Percentiles rank a stretch among this genome's conserved stretches.
phyloP scores from a whole-genome alignment of 1,140 invertebrate genomes.

The Bombus vancouverensis region DNA sequence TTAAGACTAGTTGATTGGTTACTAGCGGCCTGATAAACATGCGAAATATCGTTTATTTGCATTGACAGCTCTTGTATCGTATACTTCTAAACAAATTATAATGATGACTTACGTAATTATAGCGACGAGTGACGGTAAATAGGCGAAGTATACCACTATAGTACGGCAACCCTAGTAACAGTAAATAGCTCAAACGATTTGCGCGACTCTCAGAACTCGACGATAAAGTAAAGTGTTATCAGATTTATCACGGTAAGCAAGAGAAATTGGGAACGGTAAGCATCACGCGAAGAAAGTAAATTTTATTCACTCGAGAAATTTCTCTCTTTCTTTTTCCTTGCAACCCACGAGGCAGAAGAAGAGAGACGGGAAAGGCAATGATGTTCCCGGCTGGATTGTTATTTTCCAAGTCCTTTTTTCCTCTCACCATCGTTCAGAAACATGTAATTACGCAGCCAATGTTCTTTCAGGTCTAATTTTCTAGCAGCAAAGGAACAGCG shows the following conservation, averaged over 20 bases:
- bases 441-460: conserved; percentile 62
- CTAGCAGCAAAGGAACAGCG: conserved; percentile 49
- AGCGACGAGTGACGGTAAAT: no score
- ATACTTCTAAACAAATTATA: no score
- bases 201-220: neutral
- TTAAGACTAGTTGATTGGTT: no score
- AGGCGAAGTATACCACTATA: no score
- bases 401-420: conserved; percentile 6
- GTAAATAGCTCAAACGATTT: neutral
- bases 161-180: no score
- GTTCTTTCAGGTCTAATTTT: conserved; percentile 55
- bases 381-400: neutral
- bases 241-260: neutral
- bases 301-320: neutral
- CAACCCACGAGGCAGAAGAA: no score
- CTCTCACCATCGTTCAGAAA: conserved; percentile 28
- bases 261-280: neutral
- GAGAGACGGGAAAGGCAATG: neutral
- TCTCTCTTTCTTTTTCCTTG: no score
- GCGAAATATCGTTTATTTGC: no score
- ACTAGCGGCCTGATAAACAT: no score
- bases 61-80: no score
- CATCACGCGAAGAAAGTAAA: neutral
- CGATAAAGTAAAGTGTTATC: neutral
- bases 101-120: no score